Conservation (phyloP, 2,113 vertebrate genomes). For the Zosterops hypoxanthus region DNA sequence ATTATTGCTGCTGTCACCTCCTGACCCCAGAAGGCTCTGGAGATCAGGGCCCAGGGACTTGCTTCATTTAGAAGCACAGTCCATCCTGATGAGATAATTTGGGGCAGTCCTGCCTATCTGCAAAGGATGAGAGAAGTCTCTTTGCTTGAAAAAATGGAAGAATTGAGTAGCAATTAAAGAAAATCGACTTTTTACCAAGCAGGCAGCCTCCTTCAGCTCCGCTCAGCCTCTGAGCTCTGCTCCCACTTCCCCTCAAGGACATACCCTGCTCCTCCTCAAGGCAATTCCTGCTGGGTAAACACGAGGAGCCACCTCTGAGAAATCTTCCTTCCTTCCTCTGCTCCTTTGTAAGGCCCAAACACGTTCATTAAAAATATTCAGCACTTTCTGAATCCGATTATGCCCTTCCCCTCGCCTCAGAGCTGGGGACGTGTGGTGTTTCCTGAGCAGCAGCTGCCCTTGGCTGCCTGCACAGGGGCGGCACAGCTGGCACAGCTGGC, state of each 20-base stretch:
- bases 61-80: neutral
- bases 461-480: neutral
- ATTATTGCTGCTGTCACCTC: neutral
- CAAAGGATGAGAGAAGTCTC: neutral
- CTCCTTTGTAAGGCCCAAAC: neutral
- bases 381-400: neutral
- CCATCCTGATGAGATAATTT: neutral
- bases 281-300: neutral
- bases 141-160: neutral
- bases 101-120: neutral
- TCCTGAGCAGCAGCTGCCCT: neutral
- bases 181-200: neutral
- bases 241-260: neutral
- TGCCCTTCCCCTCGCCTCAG: neutral
- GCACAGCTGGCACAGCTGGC: neutral
- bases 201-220: neutral
- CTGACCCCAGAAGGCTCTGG: neutral
- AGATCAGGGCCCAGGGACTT: neutral
- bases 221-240: neutral
- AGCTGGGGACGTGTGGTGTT: accelerated
- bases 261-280: accelerated
- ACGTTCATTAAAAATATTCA: neutral
- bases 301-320: neutral
- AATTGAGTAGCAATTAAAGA: neutral
- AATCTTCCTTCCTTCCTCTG: neutral